Base-by-base conservation (phyloP, 2,797 vertebrate genomes). In the Gymnoscopelus microlampas region DNA sequence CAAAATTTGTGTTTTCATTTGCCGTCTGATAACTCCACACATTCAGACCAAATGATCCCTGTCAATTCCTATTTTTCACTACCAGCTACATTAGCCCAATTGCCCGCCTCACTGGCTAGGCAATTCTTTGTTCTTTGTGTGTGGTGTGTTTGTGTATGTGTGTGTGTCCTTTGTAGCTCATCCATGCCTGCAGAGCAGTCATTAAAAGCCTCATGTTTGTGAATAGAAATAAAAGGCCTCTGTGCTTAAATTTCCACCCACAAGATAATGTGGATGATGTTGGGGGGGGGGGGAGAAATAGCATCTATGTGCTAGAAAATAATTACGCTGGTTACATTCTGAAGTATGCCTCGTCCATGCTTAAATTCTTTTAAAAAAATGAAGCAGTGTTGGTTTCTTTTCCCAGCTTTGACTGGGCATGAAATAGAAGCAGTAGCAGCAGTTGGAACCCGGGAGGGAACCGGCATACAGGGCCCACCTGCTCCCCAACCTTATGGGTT, bases 51-150 rank as follows among this genome's bases (percentile, higher is more conserved):
- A 66, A 53, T 62, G 3, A 53, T 53, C 32, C 29, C 14, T 26
- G 50, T 50, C 24, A 66, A 26, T 39, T 1, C 11, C 32, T 63
- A 32, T 64, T 55, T 55, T 3, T 63, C 4, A 57, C n/a, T 53
- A 32, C 11, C 12, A 53, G 32, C 23, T 53, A 48, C 54, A 26
- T 53, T 49, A 51, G 12, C 29, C 26, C 7, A 19, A 35, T 49
- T 39, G 12, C 29, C 15, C 7, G 13, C 91, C 88, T 91, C 87
- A 91, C 87, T 90, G 93, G 89, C 90, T 82, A 73, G 13, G 26
- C 23, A 14, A 35, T 65, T 39, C 8, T 54, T 35, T 19, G 23
- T 57, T 35, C 32, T 35, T 29, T 29, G 55, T 57, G 10, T 29
- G 53, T 55, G n/a, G 7, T 55, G 53, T 24, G 53, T 7, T 2